A percentile compares a stretch with the other conserved stretches of the same genome.
phyloP scores from a whole-genome alignment of 2,888 invertebrate genomes.

The Drosophila kokeensis region DNA sequence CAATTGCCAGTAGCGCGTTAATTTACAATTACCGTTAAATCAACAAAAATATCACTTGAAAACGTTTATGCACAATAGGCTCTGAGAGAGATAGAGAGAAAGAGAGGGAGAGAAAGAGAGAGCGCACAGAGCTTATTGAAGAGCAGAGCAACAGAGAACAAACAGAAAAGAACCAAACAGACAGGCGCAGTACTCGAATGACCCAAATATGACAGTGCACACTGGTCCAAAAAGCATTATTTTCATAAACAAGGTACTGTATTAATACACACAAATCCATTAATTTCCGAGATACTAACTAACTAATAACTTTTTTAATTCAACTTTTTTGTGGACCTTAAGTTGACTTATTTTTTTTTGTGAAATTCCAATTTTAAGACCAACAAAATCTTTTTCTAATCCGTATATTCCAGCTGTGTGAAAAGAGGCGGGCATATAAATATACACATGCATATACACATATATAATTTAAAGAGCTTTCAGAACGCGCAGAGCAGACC shows the following conservation, averaged over 20 bases:
- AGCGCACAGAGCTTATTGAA: constrained; percentile 42
- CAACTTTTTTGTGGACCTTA: background rate
- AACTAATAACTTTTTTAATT: background rate
- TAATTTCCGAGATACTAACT: background rate
- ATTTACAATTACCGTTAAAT: constrained; percentile 61
- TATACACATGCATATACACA: background rate
- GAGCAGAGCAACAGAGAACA: constrained; percentile 54
- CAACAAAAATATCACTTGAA: constrained; percentile 54
- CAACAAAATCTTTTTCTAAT: background rate
- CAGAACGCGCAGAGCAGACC: constrained; percentile 46
- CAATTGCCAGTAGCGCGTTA: constrained; percentile 58
- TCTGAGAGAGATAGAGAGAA: constrained; percentile 1
- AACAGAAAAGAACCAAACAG: constrained; percentile 55
- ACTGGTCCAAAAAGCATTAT: constrained; percentile 41
- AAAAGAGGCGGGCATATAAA: constrained; percentile 17
- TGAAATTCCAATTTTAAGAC: background rate
- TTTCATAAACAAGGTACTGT: constrained; percentile 42
- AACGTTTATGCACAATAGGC: constrained; percentile 38
- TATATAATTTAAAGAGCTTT: constrained; percentile 40
- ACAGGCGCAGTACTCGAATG: constrained; percentile 61
- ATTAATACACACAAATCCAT: constrained; percentile 5
- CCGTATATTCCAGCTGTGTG: constrained; percentile 39
- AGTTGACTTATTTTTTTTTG: background rate
- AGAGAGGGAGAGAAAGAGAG: constrained; percentile 14
- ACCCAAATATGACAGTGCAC: constrained; percentile 62